These are phyloP conservation scores for Mobula birostris DNA, from an alignment of 2,113 vertebrate species.

Conservation along the genomic window DNA sequence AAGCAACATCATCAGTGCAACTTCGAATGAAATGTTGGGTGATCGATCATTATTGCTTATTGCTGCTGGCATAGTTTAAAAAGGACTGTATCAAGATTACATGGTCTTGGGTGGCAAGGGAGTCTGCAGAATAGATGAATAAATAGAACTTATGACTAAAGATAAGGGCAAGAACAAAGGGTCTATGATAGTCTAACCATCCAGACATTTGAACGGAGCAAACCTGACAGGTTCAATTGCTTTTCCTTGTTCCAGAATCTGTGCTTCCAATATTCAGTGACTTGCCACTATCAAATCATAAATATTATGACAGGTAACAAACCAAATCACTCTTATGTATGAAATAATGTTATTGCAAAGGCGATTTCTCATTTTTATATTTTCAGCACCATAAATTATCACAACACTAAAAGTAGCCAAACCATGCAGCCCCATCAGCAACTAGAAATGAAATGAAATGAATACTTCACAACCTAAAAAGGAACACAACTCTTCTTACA, in stretches of 20 bases:
- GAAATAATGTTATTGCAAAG: not conserved
- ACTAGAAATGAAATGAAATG: not conserved
- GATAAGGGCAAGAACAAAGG: not conserved
- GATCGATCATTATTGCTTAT: not conserved
- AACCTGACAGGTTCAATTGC: not conserved
- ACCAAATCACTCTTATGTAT: not conserved
- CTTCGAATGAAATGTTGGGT: too few relatives aligned
- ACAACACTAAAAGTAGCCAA: not conserved
- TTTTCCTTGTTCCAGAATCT: not conserved
- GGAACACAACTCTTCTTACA: not conserved
- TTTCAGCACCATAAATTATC: not conserved
- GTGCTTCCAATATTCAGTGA: not conserved
- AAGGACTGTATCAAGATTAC: not conserved
- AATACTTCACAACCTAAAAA: not conserved
- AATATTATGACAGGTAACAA: not conserved
- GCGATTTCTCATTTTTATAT: not conserved
- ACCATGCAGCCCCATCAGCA: not conserved
- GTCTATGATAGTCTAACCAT: not conserved
- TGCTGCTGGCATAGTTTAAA: not conserved
- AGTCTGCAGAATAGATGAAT: not conserved
- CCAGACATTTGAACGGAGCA: not conserved
- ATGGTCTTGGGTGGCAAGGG: not conserved
- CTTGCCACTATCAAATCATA: not conserved
- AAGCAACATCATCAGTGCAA: too few relatives aligned
- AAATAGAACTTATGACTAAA: not conserved